Base-by-base conservation (phyloP, 2,113 vertebrate species). In the Balaenoptera acutorostrata region DNA sequence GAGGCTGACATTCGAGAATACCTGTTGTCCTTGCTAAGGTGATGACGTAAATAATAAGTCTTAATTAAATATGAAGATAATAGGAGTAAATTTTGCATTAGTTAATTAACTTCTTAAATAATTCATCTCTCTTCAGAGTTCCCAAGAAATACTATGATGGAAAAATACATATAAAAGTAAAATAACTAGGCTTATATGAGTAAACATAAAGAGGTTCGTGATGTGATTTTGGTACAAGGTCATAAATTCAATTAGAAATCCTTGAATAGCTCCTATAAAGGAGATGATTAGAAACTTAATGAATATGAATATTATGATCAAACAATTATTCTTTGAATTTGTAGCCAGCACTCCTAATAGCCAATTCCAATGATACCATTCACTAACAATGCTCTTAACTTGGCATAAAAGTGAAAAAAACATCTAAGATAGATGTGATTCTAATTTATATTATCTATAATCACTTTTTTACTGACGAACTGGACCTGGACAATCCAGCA, bases 31-130 rank as follows among this genome's bases (percentile, higher is more conserved):
- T 57, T 93, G 27, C 27, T 95, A 95, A 86, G 71, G 92, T 6
- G 3, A 33, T 57, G 90, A 93, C 2, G 20, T 78, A 82, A 97
- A 77, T 96, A 96, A 97, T 74, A 52, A 84, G 9, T 96, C 84
- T 92, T 96, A 96, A 96, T 98, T 97, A 96, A 97, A 95, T 97
- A 90, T 88, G 52, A 93, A 86, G 66, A 97, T 95, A 97, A 91
- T 93, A 90, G 57, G 29, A 90, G 57, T 80, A 96, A 88, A 90
- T 90, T 97, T 96, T 96, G 29, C 36, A 81, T 88, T 92, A 96
- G 59, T 97, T 97, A 97, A 97, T 97, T 97, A 91, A 36, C 64
- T 90, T 97, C 87, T 95, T 81, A 94, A 97, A 91, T 94, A 88
- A 93, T 75, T 57, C 46, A 80, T 90, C 59, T 95, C n/a, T 93